These are phyloP conservation scores for Callyntrura sp. DNA, from an alignment of 2,888 invertebrate genomes.

Conservation along the genomic window DNA sequence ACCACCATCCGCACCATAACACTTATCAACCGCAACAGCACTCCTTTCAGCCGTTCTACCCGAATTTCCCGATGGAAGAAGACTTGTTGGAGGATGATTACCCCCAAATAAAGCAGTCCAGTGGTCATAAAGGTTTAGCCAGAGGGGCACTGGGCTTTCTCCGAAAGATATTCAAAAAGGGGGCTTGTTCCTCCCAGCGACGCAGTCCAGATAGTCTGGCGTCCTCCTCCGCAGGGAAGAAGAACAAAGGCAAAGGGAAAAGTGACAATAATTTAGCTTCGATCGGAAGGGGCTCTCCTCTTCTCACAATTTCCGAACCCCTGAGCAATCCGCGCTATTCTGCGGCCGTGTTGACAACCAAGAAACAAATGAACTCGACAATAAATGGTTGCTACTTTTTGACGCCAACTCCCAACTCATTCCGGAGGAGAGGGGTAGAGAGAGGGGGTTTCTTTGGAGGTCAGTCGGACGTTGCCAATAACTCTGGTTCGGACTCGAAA, in stretches of 20 bases:
- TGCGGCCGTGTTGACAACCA: constrained; percentile 48
- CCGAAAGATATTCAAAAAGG: constrained; percentile 83
- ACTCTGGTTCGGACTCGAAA: constrained; percentile 71
- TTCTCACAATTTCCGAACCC: constrained; percentile 67
- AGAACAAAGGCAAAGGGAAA: constrained; percentile 59
- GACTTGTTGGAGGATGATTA: constrained; percentile 56
- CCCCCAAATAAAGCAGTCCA: constrained; percentile 59
- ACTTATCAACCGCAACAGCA: constrained; percentile 48
- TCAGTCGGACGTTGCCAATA: constrained; percentile 55
- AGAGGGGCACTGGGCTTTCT: constrained; percentile 83
- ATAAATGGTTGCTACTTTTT: constrained; percentile 81
- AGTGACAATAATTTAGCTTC: constrained; percentile 74
- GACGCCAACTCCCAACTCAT: constrained; percentile 84
- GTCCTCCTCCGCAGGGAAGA: constrained; percentile 22
- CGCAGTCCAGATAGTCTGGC: constrained; percentile 52
- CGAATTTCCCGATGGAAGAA: constrained; percentile 61
- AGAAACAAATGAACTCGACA: constrained; percentile 67
- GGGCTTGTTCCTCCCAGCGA: constrained; percentile 78
- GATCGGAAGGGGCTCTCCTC: constrained; percentile 67
- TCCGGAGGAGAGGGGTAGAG: constrained; percentile 80
- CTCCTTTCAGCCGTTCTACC: constrained; percentile 46
- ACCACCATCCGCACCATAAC: constrained; percentile 60
- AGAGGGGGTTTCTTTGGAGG: constrained; percentile 66
- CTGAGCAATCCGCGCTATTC: constrained; percentile 67
- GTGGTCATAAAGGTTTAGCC: constrained; percentile 76